Evolutionary conservation across 2,113 vertebrate genomes (phyloP).

Genomic region (Lipophrys pholis): DNA sequence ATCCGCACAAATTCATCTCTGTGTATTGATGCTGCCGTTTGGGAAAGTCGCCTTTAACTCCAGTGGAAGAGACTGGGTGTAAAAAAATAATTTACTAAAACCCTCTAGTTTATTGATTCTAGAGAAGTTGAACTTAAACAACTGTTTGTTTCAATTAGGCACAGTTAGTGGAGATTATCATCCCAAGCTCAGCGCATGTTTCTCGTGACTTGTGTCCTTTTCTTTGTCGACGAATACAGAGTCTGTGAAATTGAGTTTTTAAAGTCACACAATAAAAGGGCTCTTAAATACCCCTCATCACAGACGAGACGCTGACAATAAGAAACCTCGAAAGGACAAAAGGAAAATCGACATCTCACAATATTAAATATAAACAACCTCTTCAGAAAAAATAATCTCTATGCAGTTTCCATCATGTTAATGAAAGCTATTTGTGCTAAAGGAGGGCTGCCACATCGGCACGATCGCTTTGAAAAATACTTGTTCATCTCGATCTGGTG

Average conservation of each 20-base stretch:
- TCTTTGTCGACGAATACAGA: conserved; percentile 1
- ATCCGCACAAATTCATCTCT: background rate
- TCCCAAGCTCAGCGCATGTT: background rate
- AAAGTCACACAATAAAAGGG: conserved; percentile 44
- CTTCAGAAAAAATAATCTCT: conserved; percentile 72
- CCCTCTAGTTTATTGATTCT: too few relatives aligned
- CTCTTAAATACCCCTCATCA: conserved; percentile 20
- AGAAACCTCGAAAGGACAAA: background rate
- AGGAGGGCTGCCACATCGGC: conserved; percentile 15
- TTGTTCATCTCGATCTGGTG: background rate
- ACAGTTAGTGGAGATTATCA: too few relatives aligned
- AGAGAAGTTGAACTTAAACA: too few relatives aligned
- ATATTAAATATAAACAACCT: conserved; percentile 77
- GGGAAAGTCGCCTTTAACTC: too few relatives aligned
- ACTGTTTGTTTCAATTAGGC: too few relatives aligned
- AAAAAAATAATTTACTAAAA: too few relatives aligned
- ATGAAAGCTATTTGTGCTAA: conserved; percentile 34
- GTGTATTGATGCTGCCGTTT: too few relatives aligned
- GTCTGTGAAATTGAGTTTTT: background rate
- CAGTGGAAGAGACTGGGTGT: too few relatives aligned
- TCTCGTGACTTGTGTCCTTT: conserved; percentile 26
- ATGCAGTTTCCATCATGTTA: conserved; percentile 26
- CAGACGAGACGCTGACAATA: conserved; percentile 31
- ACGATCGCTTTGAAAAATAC: conserved; percentile 27
- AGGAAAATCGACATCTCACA: conserved; percentile 61